Evolutionary conservation across 2,888 invertebrate genomes (phyloP), one percentile per base, ranked within the genome.

Genomic region (Cantharis rufa): DNA sequence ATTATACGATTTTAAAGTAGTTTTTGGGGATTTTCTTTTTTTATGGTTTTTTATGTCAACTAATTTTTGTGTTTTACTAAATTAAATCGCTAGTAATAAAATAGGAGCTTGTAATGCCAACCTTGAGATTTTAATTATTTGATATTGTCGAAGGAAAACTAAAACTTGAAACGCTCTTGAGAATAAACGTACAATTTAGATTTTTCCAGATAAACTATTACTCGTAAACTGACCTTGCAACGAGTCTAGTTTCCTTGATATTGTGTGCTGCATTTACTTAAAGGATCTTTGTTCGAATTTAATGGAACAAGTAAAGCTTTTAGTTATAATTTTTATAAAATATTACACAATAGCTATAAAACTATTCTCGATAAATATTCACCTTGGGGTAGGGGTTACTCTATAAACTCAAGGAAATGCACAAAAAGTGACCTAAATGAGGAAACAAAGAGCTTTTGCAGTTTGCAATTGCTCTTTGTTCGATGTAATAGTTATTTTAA

Each of bases 381-480:
- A 68, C 75, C 75, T 75, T 75, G 75, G 68, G 24, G 15, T 10
- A 62, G 5, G 64, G 64, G 21, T 13, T 66, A 15, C 15, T 70
- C 32, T 74, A 15, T 48, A 75, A 75, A 62, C 68, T 75, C 24
- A 10, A 48, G 24, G 28, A 63, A 64, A 16, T 24, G 70, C 68
- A 68, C 24, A 21, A 68, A 75, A 24, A 24, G 24, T 75, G 75
- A 75, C 75, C 75, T 48, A 75, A 68, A 75, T 21, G 15, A 68
- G 15, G 3, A 61, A 66, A 75, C 75, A 75, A 75, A 75, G 75
- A 70, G 64, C 61, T 15, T 70, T 61, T 21, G 48, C 27, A 64
- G 16, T n/a, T 13, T 13, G 64, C 21, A 64, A 15, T 13, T 21
- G n/a, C n/a, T 21, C 64, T 66, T 66, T 66, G 21, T 66, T 66